Evolutionary conservation across 2,797 vertebrate species (phyloP).

Genomic region (Xyrichtys novacula): DNA sequence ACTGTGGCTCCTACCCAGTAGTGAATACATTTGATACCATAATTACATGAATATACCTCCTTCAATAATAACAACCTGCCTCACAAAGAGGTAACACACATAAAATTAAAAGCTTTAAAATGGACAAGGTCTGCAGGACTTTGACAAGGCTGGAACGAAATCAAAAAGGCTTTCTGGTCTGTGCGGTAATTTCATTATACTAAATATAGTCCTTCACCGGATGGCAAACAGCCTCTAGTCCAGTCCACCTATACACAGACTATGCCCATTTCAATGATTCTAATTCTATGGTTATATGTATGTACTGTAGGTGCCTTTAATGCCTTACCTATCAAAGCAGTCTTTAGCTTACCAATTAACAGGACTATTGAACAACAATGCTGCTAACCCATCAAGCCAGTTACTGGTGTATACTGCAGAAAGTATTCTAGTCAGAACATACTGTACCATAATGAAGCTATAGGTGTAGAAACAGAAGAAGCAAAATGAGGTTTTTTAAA

Average conservation of each 20-base stretch:
- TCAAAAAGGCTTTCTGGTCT: conserved; percentile 48
- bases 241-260: conserved; percentile 69
- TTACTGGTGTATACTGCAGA: conserved; percentile 73
- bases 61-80: conserved; percentile 78
- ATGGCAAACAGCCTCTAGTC: conserved; percentile 49
- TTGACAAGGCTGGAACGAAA: conserved; percentile 51
- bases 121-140: conserved; percentile 70
- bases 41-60: conserved; percentile 84
- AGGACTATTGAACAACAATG: conserved; percentile 80
- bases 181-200: conserved; percentile 51
- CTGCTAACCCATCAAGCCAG: conserved; percentile 78
- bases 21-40: conserved; percentile 85
- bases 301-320: conserved; percentile 61
- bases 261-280: conserved; percentile 75
- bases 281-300: conserved; percentile 73
- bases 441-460: conserved; percentile 61
- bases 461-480: conserved; percentile 62
- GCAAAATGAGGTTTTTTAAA: conserved; percentile 58
- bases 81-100: conserved; percentile 68
- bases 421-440: conserved; percentile 64
- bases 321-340: conserved; percentile 76
- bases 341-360: conserved; percentile 79
- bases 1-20: conserved; percentile 83
- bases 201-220: conserved; percentile 46
- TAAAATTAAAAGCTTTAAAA: conserved; percentile 82